Base-by-base conservation (phyloP, 2,797 vertebrate species). In the Notolabrus celidotus region DNA sequence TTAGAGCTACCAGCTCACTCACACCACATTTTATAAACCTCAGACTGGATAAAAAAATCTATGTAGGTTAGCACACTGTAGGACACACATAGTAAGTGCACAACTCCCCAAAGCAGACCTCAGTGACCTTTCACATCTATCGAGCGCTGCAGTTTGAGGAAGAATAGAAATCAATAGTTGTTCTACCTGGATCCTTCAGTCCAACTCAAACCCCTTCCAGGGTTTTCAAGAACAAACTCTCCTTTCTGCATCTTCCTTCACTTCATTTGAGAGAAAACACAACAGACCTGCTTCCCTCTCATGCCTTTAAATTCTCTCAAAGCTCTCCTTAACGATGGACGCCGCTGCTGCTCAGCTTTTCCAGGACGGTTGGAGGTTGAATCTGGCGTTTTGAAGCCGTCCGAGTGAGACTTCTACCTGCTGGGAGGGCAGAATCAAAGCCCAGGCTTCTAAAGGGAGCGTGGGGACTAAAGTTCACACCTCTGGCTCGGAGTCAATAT, bases 371-470 rank as follows among this genome's bases (percentile, higher is more conserved):
- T 47, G 51, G 7, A 53, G 49, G 69, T 41, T 10, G 63, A 61
- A 50, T 76, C 73, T 67, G 80, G 71, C 62, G 61, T 27, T 78
- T 36, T 64, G 60, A 62, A 60, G 67, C 67, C 0, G 25, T 31
- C 75, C 52, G 75, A 50, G 42, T 57, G 2, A 1, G 54, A 22
- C 55, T 22, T 49, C 69, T 15, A 42, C 77, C 74, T 66, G 83
- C 79, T 74, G 73, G 36, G 67, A 51, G 56, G 53, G n/a, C 7
- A 1, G 64, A 79, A 85, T 84, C 85, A 79, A 85, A 82, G 82
- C 31, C 2, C 36, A 3, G 16, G 20, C 63, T 75, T 83, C 79
- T 49, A 43, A 74, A 53, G 20, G 69, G 58, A 61, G 61, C 50
- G 7, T 17, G 38, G 71, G 54, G 57, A 27, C 39, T 15, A 80